Base-by-base conservation (phyloP, 2,888 invertebrate species). In the Kuschelorhynchus macadamiae region DNA sequence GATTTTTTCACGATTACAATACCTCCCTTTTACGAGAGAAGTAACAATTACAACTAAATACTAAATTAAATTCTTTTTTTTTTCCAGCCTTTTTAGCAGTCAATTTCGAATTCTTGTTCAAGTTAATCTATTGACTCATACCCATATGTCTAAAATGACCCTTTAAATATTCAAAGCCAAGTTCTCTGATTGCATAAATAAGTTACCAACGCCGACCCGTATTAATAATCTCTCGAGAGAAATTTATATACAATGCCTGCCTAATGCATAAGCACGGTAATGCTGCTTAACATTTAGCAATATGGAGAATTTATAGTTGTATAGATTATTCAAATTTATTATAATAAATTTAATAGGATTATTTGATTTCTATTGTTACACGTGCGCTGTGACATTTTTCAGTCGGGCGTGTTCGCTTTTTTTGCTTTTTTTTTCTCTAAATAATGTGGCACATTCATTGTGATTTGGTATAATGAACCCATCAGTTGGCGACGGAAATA, bases 301-400 rank as follows among this genome's bases (percentile, higher is more conserved):
- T 61, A 65, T 69, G 44, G 65, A 69, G 61, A 69, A 69, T 69
- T 69, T 64, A 64, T 50, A 21, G 61, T 32, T 47, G 62, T 70
- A 70, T 70, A 65, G 69, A 69, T 69, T 69, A 69, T 70, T 70
- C 50, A 70, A 70, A 70, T 70, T 65, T 70, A 70, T 70, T 70
- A 53, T 62, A 70, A 70, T 70, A 66, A 21, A 57, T 39, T 70
- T 70, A 70, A 70, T 70, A 70, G 62, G 70, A 70, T 70, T 70
- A 70, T 70, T 70, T 66, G 66, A 66, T 70, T 66, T 66, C 70
- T 57, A 70, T 70, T 70, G 70, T 70, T 70, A 53, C 62, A 59
- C 50, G 62, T 62, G 60, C 56, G 63, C 46, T 46, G 47, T 55
- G 60, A 69, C 65, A 69, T 65, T 69, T 69, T 60, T 68, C 60